Evolutionary conservation across 2,888 invertebrate genomes (phyloP), one percentile per base, ranked within the genome.

Genomic region (Trichopoda pennipes): DNA sequence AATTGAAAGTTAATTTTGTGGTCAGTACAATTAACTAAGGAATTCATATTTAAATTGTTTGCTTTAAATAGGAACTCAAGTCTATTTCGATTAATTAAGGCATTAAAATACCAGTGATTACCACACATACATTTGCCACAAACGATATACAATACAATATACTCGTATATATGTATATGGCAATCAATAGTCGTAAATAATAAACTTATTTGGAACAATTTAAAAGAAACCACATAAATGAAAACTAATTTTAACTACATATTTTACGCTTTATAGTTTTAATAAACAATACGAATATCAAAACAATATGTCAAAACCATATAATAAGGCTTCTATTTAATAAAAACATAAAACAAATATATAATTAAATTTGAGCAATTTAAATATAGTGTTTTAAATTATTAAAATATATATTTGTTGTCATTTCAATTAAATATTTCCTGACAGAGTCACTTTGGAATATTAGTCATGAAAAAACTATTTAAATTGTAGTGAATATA

Each of bases 1-100:
- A 75, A 70, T 77, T 80, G 63, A 64, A 80, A 70, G 80, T 80
- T 80, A 66, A 80, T 76, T 80, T 80, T 80, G 83, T 77, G 83
- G 83, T 76, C 76, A 55, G 56, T 32, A 77, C 76, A 80, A 83
- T 83, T 83, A 80, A 73, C 80, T 72, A 83, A 64, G 80, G 64
- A 76, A 83, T 80, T 63, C 55, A 55, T 74, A 51, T 21, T 68
- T 44, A 70, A 68, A 21, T 49, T 72, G 49, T 78, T 47, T 47
- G 21, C 32, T 49, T 56, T 70, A 56, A 49, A 49, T 61, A 73
- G 51, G 49, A 76, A 49, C 32, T 72, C 61, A 72, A 76, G 28
- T 61, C 61, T 35, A 61, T 76, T 80, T 70, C 66, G 42, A 72
- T 80, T 75, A 72, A 72, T 66, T 80, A 55, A 47, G 53, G 32